Evolutionary conservation across 2,113 vertebrate genomes (phyloP), one percentile per base, ranked within the genome.

Genomic region (Boulengeromyrus knoepffleri): DNA sequence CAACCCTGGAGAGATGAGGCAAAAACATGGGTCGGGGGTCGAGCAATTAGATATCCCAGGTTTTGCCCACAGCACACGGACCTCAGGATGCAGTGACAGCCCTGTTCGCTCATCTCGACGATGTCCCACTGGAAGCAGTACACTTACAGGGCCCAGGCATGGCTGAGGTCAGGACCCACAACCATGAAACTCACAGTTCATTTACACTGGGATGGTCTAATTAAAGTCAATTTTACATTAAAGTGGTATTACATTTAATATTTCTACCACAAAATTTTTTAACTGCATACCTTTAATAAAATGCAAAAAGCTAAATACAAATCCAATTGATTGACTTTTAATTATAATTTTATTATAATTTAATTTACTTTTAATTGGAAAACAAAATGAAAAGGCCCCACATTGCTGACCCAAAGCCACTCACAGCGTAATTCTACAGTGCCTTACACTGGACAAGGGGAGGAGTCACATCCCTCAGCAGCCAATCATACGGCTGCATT

Each of bases 31-130:
- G 4, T 21, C 1, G 5, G 56, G 56, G 56, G 56, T 24, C 24
- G 0, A 8, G 21, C 24, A 58, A 58, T 58, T 24, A 7, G 19
- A 58, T 58, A 58, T 8, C 6, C 56, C 56, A 58, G 56, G 56
- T 24, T 24, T n/a, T 58, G 6, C 27, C 27, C 70, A 36, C 27
- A 77, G 31, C 70, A 36, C 27, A 77, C 70, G 15, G 85, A 91
- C 89, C 86, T 88, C 21, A 90, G 46, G 24, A 91, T 45, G 27
- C 24, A 15, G 19, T 90, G 90, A 3, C 53, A 50, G 27, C 56
- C 19, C 17, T 19, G 19, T 58, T 21, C 5, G 21, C 21, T 31
- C 39, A 46, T 90, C n/a, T 89, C 58, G n/a, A 85, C 87, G 52
- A 88, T 45, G 50, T 89, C 90, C 8, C 47, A 27, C n/a, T 85